Base-by-base conservation (phyloP, 1,140 invertebrate species). In the Drosophila orosa region DNA sequence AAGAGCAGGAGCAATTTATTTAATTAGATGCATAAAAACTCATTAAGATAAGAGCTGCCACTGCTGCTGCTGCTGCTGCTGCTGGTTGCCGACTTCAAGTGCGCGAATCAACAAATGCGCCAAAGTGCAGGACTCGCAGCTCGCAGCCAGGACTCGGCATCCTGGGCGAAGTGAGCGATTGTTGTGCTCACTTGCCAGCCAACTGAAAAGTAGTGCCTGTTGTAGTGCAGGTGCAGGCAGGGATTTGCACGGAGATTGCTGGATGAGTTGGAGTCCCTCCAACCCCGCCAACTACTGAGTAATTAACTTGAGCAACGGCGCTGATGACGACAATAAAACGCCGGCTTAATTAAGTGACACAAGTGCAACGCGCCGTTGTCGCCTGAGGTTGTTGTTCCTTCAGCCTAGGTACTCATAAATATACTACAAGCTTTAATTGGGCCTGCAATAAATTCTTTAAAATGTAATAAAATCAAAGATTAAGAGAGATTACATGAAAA, bases 1-100 rank as follows among this genome's bases (percentile, higher is more conserved):
- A 63, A 77, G 80, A 78, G 85, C 48, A 52, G 58, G 86, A 85
- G 85, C 81, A 90, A 90, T 90, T 90, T 90, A 90, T 90, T 90
- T 90, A 90, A 90, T 90, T 90, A 90, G 85, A 90, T 90, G 85
- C 85, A 90, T 90, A 90, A 90, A 79, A 90, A 81, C 85, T 90
- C 85, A 90, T 90, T 90, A 90, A 90, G 85, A 90, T 90, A 90
- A 90, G 85, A 90, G 86, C 85, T 73, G 71, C 62, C 56, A 62
- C 37, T 52, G 59, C 40, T 52, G 42, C 55, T 75, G 65, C 37
- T 35, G 58, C 47, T 57, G 40, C 29, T 67, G 57, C 39, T 60
- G 42, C 39, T 68, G 56, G 50, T 29, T 57, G 48, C 17, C 56
- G 44, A n/a, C 50, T 73, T 87, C 75, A 83, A 87, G 83, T 87